phyloP scores from a whole-genome alignment of 2,113 vertebrate species.

The Mesitornis unicolor region DNA sequence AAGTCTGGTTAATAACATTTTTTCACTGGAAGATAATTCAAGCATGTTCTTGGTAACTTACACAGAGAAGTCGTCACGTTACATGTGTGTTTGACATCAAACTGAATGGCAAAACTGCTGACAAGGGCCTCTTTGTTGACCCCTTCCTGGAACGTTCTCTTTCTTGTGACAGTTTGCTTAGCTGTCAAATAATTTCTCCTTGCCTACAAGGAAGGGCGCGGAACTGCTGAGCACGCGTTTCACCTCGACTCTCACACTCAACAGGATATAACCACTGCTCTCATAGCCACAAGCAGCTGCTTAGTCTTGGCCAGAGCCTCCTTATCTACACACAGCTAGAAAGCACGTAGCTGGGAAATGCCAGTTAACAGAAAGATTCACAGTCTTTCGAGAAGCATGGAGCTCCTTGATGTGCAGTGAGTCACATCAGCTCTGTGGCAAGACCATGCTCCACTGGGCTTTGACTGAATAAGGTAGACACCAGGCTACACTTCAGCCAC shows the following conservation, averaged over 20 bases:
- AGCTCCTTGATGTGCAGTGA: neutral
- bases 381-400: neutral
- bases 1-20: neutral
- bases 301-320: neutral
- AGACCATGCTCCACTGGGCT: neutral
- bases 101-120: slow-evolving; percentile 46
- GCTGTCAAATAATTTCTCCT: slow-evolving; percentile 45
- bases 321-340: neutral
- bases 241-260: slow-evolving; percentile 68
- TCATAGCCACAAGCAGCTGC: slow-evolving; percentile 41
- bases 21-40: neutral
- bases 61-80: neutral
- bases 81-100: neutral
- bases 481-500: neutral
- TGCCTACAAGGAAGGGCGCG: slow-evolving; percentile 80
- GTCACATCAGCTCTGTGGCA: neutral
- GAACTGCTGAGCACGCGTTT: slow-evolving; percentile 87
- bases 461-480: neutral
- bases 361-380: neutral
- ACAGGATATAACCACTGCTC: slow-evolving; percentile 86
- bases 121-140: slow-evolving; percentile 61
- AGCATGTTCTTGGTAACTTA: neutral
- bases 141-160: slow-evolving; percentile 73
- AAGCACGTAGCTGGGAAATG: neutral
- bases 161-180: slow-evolving; percentile 76